A percentile compares a stretch with the other conserved stretches of the same genome.
phyloP scores from a whole-genome alignment of 2,113 vertebrate species.

The Myrmecobius fasciatus region DNA sequence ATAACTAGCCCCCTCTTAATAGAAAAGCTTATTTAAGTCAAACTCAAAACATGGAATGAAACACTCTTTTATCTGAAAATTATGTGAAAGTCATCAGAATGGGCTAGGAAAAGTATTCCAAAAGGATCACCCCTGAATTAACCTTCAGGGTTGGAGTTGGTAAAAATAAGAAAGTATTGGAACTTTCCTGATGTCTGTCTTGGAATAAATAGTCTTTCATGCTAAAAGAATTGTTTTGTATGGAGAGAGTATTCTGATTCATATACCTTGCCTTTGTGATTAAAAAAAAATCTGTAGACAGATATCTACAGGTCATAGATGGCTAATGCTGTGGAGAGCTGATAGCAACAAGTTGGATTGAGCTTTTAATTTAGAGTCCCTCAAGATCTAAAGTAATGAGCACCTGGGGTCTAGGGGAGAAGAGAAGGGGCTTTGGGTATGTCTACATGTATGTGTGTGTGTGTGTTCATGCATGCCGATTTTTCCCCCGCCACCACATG shows the following conservation, averaged over 20 bases:
- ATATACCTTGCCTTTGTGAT: neutral
- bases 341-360: neutral
- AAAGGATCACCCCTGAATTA: neutral
- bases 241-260: neutral
- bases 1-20: conserved; percentile 77
- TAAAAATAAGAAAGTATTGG: neutral
- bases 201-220: neutral
- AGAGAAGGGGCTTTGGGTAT: conserved; percentile 15
- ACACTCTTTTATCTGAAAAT: conserved; percentile 65
- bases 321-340: neutral
- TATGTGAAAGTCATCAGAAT: conserved; percentile 42
- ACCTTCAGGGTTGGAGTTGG: neutral
- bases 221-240: neutral
- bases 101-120: neutral
- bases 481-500: neutral
- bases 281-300: neutral
- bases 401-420: conserved; percentile 5
- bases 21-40: conserved; percentile 72
- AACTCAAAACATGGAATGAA: conserved; percentile 66
- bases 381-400: conserved; percentile 57
- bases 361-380: conserved; percentile 34
- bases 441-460: neutral
- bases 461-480: neutral
- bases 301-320: neutral
- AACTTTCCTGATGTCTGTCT: neutral